Percentiles rank a stretch among this genome's conserved stretches.
These are phyloP conservation scores for Marmota monax DNA, from an alignment of 2,113 vertebrate genomes.

Conservation along the genomic window DNA sequence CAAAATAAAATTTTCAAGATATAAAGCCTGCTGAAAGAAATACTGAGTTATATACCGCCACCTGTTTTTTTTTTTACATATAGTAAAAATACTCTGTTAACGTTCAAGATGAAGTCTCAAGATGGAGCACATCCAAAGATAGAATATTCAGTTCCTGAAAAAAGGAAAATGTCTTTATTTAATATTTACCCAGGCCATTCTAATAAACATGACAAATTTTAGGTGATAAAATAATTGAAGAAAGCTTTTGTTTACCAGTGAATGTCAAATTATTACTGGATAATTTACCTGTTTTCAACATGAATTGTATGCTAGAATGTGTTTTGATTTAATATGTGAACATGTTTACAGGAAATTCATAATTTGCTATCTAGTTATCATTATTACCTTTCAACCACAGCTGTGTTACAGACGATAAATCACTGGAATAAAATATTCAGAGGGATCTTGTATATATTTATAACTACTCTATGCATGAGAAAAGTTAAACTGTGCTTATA, in stretches of 20 bases:
- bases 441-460: constrained; percentile 74
- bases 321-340: not conserved
- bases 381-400: constrained; percentile 75
- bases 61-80: not conserved
- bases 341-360: constrained; percentile 60
- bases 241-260: not conserved
- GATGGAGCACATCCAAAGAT: not conserved
- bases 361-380: constrained; percentile 73
- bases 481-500: constrained; percentile 83
- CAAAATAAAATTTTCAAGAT: not conserved
- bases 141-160: not conserved
- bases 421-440: constrained; percentile 72
- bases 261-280: constrained; percentile 18
- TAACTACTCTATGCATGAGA: constrained; percentile 71
- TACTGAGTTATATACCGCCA: not conserved
- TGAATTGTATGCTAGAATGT: not conserved
- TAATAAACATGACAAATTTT: not conserved
- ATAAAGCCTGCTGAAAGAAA: not conserved
- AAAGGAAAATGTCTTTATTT: not conserved
- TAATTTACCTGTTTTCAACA: constrained; percentile 40
- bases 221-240: constrained; percentile 33
- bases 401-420: constrained; percentile 72
- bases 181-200: not conserved
- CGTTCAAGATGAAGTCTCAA: not conserved
- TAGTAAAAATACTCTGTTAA: not conserved